Conservation (phyloP, 2,797 vertebrate species). For the Molossus molossus region DNA sequence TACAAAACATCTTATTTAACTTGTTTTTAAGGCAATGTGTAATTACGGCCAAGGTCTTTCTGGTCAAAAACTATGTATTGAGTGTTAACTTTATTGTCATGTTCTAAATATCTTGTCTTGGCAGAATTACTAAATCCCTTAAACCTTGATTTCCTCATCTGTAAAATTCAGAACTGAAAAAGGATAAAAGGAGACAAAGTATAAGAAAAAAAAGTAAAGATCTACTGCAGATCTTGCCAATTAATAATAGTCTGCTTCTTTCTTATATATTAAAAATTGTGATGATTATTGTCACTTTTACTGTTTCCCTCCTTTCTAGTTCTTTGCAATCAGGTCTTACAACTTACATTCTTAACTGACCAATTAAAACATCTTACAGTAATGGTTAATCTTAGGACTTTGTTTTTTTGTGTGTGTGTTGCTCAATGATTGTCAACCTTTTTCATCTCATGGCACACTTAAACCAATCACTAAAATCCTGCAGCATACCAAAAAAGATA, state of each 20-base stretch:
- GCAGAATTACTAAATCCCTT: constrained; percentile 29
- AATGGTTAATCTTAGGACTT: constrained; percentile 16
- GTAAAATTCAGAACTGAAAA: constrained; percentile 7
- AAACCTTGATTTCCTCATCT: background rate
- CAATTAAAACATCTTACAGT: background rate
- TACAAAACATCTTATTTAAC: constrained; percentile 1
- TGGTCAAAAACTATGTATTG: constrained; percentile 35
- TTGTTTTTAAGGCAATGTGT: constrained; percentile 37
- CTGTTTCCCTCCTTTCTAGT: constrained; percentile 4
- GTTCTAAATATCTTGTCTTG: background rate
- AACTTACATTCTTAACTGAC: constrained; percentile 50
- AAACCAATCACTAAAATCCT: background rate
- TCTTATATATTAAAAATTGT: constrained; percentile 21
- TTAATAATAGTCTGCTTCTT: constrained; percentile 12
- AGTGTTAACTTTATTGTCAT: background rate
- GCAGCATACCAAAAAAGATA: background rate
- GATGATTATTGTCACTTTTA: constrained; percentile 17
- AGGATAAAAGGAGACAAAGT: constrained; percentile 33
- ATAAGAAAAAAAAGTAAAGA: constrained; percentile 13
- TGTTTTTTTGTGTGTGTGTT: constrained; percentile 37
- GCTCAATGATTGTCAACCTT: background rate
- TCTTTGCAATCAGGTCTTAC: constrained; percentile 30
- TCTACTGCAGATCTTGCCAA: constrained; percentile 19
- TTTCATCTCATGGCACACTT: background rate
- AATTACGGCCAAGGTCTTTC: constrained; percentile 14